These are phyloP conservation scores for Brachyptera risi DNA, from an alignment of 2,888 invertebrate species.

Conservation along the genomic window DNA sequence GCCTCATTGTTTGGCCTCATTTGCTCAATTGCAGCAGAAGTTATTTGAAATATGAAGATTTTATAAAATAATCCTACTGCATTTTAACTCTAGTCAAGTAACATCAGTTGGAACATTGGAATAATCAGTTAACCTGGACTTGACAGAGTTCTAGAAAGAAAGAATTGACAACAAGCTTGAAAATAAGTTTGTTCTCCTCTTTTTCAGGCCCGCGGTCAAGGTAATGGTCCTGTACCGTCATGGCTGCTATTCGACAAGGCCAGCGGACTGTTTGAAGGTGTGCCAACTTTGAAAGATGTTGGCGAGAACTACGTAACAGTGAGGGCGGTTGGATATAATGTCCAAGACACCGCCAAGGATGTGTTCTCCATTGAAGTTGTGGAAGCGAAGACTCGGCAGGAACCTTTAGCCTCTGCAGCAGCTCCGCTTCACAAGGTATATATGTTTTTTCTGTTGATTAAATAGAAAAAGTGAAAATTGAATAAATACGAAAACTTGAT, in stretches of 20 bases:
- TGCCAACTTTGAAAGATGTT: constrained; percentile 63
- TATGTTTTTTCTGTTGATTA: background rate
- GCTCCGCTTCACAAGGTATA: constrained; percentile 39
- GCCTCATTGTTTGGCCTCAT: too few species aligned
- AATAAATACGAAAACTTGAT: background rate
- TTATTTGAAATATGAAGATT: too few species aligned
- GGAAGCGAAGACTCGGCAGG: constrained; percentile 36
- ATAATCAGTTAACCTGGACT: too few species aligned
- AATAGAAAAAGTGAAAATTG: background rate
- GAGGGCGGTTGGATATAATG: constrained; percentile 51
- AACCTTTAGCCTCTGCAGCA: constrained; percentile 36
- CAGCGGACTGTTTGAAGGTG: constrained; percentile 67
- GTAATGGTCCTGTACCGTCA: constrained; percentile 48
- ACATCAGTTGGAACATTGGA: too few species aligned
- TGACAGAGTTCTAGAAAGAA: too few species aligned
- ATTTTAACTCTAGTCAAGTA: too few species aligned
- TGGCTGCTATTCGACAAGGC: constrained; percentile 70
- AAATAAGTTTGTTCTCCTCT: background rate
- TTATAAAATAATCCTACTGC: too few species aligned
- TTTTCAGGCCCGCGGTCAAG: constrained; percentile 39
- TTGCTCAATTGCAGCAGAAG: too few species aligned
- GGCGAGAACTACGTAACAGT: constrained; percentile 63
- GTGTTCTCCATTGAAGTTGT: constrained; percentile 63
- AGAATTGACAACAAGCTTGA: too few species aligned
- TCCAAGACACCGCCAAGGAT: constrained; percentile 52